Base-by-base conservation (phyloP, 2,797 vertebrate species). In the Epinephelus awoara region DNA sequence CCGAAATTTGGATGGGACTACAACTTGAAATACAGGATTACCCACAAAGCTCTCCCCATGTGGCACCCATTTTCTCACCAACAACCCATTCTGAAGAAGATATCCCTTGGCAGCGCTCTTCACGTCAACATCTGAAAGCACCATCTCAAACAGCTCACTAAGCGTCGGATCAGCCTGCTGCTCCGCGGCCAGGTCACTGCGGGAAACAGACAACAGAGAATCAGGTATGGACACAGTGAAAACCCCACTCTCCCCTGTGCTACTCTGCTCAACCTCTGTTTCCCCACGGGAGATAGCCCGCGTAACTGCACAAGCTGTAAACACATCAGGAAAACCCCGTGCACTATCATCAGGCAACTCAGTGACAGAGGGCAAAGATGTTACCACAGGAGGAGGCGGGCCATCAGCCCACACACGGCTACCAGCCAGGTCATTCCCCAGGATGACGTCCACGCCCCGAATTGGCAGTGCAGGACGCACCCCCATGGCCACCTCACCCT, bases 341-440 rank as follows among this genome's bases (percentile, higher is more conserved):
- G 49, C 54, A 72, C 23, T 40, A 3, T 21, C 21, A 23, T 72
- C 68, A 1, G 27, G 27, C 27, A 27, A 23, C 17, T 9, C 6
- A 40, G 7, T 21, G 11, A 34, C 14, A 2, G 18, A 18, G 2
- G 68, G 52, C 7, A 3, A 18, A 11, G 27, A 27, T 27, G 27
- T 27, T 27, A 27, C 27, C 27, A 56, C 15, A 0, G 46, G 27
- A 10, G 25, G n/a, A n/a, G 59, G 59, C 15, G 65, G 17, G 10
- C 17, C n/a, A 10, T 72, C 54, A 6, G 46, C 23, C 72, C 67
- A 62, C 7, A 80, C 70, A 14, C 4, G 27, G 38, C 21, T 38
- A 23, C 58, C 71, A 14, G 65, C 65, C 21, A 80, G 13, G 11
- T 29, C 42, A n/a, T 82, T 77, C 3, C 80, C 57, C 14, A 77